Conservation (phyloP, 2,113 vertebrate genomes). For the Sylvilagus bachmani region DNA sequence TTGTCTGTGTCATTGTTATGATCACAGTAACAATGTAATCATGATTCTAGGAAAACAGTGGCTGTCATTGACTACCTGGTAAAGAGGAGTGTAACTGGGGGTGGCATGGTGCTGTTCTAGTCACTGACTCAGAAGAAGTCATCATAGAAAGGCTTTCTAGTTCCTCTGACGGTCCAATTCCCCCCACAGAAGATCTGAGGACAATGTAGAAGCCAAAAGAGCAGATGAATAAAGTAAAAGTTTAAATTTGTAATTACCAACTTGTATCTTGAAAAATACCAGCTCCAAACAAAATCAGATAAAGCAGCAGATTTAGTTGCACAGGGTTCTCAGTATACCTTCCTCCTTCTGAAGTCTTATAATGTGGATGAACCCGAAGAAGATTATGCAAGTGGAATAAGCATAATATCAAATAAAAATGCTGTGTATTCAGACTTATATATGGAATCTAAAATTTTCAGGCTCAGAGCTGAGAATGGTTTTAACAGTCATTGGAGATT, state of each 20-base stretch:
- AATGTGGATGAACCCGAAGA: background rate
- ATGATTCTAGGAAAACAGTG: background rate
- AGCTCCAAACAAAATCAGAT: background rate
- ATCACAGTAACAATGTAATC: background rate
- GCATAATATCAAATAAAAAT: background rate
- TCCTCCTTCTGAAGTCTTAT: background rate
- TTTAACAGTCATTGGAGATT: too few species aligned
- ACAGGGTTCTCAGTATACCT: background rate
- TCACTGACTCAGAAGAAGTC: background rate
- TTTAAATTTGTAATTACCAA: background rate
- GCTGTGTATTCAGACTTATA: too few species aligned
- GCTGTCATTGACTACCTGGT: background rate
- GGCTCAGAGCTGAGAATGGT: background rate
- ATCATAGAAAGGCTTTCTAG: background rate
- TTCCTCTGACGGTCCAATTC: background rate
- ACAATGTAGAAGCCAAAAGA: background rate
- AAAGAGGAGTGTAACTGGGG: background rate
- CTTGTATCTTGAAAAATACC: background rate
- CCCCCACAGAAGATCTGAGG: background rate
- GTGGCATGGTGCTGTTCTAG: background rate
- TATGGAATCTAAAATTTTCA: background rate
- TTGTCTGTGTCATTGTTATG: background rate
- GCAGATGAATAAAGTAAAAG: background rate
- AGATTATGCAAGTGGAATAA: background rate
- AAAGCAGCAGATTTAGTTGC: background rate